Evolutionary conservation across 2,797 vertebrate genomes (phyloP).

Genomic region (Sebastes cheni): DNA sequence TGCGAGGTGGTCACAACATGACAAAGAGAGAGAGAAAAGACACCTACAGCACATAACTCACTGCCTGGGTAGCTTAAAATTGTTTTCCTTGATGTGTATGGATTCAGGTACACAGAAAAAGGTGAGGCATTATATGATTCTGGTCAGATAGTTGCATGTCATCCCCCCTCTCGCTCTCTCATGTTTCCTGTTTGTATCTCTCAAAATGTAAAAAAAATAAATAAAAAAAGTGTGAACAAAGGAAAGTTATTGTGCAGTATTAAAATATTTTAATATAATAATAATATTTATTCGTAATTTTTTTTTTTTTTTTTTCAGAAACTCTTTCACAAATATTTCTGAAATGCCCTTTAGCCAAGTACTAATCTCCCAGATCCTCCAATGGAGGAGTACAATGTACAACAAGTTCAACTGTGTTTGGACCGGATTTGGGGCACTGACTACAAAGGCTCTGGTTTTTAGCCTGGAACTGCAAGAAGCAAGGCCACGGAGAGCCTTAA

Average conservation of each 20-base stretch:
- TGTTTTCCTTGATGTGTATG: neutral
- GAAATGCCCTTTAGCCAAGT: neutral
- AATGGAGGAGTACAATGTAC: neutral
- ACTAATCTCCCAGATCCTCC: neutral
- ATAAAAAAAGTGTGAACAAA: neutral
- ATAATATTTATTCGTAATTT: too few relatives aligned
- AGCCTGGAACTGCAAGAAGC: too few relatives aligned
- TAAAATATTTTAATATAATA: neutral
- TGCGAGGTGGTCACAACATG: slow-evolving; percentile 15
- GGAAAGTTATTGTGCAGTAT: neutral
- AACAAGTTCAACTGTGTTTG: too few relatives aligned
- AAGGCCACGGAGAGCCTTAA: too few relatives aligned
- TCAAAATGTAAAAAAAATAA: neutral
- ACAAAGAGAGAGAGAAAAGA: neutral
- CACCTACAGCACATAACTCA: neutral
- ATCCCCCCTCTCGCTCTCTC: neutral
- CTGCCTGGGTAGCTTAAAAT: neutral
- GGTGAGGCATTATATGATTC: neutral
- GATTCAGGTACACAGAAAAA: neutral
- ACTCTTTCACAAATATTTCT: neutral
- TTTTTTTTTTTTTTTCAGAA: too few relatives aligned
- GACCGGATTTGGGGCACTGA: too few relatives aligned
- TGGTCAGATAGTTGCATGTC: neutral
- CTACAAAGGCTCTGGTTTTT: too few relatives aligned
- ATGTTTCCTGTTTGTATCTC: neutral